phyloP scores from a whole-genome alignment of 1,140 invertebrate species.

The Drosophila pachea region DNA sequence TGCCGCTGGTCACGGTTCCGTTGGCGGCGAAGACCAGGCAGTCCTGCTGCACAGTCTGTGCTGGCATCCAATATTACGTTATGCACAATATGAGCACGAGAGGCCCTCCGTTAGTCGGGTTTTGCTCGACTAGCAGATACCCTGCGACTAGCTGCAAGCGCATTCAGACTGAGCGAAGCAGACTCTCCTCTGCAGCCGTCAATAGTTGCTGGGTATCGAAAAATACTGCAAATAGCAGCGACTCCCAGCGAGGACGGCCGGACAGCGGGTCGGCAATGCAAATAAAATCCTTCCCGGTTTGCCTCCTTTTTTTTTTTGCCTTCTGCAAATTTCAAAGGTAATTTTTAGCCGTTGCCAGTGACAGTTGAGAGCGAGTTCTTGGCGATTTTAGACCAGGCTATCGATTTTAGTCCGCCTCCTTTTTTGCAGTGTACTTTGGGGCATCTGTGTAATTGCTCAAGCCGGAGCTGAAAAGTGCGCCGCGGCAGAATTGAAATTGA shows the following conservation, averaged over 20 bases:
- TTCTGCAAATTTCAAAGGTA: slow-evolving; percentile 55
- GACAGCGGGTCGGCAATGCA: slow-evolving; percentile 57
- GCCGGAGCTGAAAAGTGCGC: slow-evolving; percentile 28
- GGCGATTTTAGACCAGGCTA: slow-evolving; percentile 19
- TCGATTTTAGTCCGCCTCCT: slow-evolving; percentile 25
- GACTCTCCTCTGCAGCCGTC: not conserved
- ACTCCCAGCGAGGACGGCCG: not conserved
- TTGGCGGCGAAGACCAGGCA: too few species aligned
- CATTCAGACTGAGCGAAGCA: not conserved
- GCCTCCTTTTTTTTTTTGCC: slow-evolving; percentile 22
- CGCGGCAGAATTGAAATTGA: slow-evolving; percentile 58
- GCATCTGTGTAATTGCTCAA: slow-evolving; percentile 40
- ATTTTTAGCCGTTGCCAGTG: slow-evolving; percentile 49
- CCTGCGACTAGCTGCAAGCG: not conserved
- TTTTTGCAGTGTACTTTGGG: slow-evolving; percentile 32
- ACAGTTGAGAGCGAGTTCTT: slow-evolving; percentile 30
- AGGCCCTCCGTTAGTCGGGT: not conserved
- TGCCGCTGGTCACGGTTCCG: slow-evolving; percentile 4
- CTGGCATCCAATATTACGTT: slow-evolving; percentile 46
- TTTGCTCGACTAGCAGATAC: not conserved
- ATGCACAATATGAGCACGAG: slow-evolving; percentile 32
- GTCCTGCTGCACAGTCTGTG: slow-evolving; percentile 25
- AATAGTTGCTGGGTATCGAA: not conserved
- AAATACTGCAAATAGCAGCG: slow-evolving; percentile 25
- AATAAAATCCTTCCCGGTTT: slow-evolving; percentile 48